Conservation (phyloP, 2,888 invertebrate genomes). For the Ommatoiulus sabulosus region DNA sequence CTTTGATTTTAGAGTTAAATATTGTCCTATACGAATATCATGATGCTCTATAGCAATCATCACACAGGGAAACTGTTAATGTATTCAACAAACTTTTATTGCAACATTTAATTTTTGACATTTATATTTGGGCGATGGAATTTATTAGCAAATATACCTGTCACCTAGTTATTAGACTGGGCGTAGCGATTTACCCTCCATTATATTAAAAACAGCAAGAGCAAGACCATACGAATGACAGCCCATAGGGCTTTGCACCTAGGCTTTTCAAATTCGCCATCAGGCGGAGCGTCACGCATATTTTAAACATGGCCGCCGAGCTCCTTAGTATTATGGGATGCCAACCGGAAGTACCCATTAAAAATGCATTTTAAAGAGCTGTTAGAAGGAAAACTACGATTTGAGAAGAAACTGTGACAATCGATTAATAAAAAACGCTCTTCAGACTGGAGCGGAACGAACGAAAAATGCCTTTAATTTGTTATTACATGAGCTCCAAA, state of each 20-base stretch:
- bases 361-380: neutral
- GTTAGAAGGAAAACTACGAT: neutral
- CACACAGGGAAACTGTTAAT: neutral
- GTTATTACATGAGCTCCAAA: conserved; percentile 61
- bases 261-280: neutral
- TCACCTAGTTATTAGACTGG: neutral
- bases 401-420: neutral
- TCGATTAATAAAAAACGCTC: neutral
- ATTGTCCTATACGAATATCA: too few species aligned
- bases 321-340: conserved; percentile 55
- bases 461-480: neutral
- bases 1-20: too few species aligned
- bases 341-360: conserved; percentile 47
- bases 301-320: neutral
- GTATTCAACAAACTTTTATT: neutral
- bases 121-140: neutral
- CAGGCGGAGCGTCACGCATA: conserved; percentile 41
- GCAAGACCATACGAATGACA: neutral
- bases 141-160: neutral
- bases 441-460: neutral
- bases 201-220: neutral
- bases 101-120: neutral
- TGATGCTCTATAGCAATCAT: too few species aligned
- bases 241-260: conserved; percentile 28
- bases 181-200: neutral